Percentiles rank a stretch among this genome's conserved stretches.
phyloP scores from a whole-genome alignment of 2,797 vertebrate species.

The Peromyscus melanophrys region DNA sequence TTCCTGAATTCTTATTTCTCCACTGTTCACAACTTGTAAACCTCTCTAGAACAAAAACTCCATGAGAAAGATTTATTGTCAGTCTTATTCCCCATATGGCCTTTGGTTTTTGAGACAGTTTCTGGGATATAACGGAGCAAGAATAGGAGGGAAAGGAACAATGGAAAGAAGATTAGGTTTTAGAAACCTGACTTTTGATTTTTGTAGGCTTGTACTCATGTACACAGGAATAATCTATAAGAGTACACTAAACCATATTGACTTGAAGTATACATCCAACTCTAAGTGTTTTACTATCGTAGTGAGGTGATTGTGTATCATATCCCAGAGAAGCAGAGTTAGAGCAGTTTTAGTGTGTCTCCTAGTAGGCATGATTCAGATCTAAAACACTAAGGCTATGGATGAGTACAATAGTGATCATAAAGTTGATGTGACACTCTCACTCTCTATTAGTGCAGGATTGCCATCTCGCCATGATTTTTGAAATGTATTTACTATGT shows the following conservation, averaged over 20 bases:
- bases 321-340: background rate
- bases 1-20: constrained; percentile 27
- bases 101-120: constrained; percentile 35
- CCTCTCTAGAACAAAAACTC: background rate
- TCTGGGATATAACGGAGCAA: background rate
- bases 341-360: constrained; percentile 29
- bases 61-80: background rate
- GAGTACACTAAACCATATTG: constrained; percentile 17
- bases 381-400: constrained; percentile 26
- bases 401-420: background rate
- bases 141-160: background rate
- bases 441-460: background rate
- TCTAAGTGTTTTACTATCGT: constrained; percentile 14
- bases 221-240: constrained; percentile 13
- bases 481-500: constrained; percentile 44
- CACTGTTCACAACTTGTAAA: background rate
- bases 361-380: background rate
- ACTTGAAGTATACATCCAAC: constrained; percentile 37
- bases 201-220: background rate
- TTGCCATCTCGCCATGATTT: background rate
- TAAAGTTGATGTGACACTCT: constrained; percentile 3
- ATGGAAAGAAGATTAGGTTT: background rate
- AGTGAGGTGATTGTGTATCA: constrained; percentile 22
- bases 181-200: constrained; percentile 23
- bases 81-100: background rate